Evolutionary conservation across 2,113 vertebrate species (phyloP), one percentile per base, ranked within the genome.

Genomic region (Oncorhynchus clarkii): DNA sequence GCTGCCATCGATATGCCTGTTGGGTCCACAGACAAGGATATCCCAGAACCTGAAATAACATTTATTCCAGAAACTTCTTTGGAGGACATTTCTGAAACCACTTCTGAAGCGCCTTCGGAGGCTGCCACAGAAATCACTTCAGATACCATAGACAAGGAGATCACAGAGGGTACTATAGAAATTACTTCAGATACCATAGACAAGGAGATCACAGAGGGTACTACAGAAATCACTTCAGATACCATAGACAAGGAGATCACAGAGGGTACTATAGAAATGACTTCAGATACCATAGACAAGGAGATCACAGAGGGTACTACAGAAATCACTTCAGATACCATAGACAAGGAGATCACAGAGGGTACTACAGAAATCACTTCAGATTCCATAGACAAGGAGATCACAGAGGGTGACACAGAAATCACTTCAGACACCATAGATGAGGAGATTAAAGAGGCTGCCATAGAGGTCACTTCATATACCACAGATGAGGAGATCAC

Each of bases 1-100:
- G 39, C 70, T 14, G 22, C 14, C 14, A 64, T 11, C 27, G 24
- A 57, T 29, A 70, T 22, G 11, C 5, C 57, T n/a, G n/a, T 45
- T 45, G 8, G 8, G 24, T 34, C 68, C 26, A 34, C 7, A 66
- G 27, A 75, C 9, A 11, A 51, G 54, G 73, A 54, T 45, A 69
- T 34, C 26, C 12, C 18, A 66, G 66, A 74, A 57, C 29, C 31
- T 6, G 27, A 27, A 70, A 11, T 27, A 22, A 57, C 39, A 49
- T 77, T 78, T 16, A 57, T 79, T 22, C 0, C 54, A 57, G 60
- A 54, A 54, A 54, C 49, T 14, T 54, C 3, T 54, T 54, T 54
- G 49, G 14, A 49, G 11, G 3, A 26, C 3, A 57, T 67, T 59
- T 73, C 77, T 65, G 68, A 78, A 8, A 67, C 70, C 66, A 69